Evolutionary conservation across 2,797 vertebrate species (phyloP).

Genomic region (Pipistrellus kuhlii): DNA sequence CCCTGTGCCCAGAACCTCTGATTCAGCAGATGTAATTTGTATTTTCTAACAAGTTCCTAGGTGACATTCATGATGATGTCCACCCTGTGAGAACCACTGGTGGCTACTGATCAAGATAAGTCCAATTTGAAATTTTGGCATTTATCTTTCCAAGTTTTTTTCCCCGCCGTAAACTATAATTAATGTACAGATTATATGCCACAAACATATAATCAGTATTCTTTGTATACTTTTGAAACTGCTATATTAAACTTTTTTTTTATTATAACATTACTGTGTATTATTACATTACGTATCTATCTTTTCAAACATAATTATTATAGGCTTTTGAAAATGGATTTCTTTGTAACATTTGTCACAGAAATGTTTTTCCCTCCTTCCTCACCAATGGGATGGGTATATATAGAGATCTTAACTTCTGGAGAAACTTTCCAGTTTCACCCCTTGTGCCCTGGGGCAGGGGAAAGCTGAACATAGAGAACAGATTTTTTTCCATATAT

Average conservation of each 20-base stretch:
- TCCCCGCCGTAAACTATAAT: neutral
- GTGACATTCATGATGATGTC: neutral
- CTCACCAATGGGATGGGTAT: neutral
- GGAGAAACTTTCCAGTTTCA: neutral
- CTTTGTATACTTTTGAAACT: neutral
- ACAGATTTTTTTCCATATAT: neutral
- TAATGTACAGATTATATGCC: neutral
- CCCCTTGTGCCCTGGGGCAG: accelerated
- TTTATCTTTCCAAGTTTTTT: neutral
- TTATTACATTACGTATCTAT: neutral
- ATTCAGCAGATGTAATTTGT: neutral
- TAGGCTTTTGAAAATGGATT: neutral
- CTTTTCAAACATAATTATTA: neutral
- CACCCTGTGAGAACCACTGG: neutral
- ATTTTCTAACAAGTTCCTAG: neutral
- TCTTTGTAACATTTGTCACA: neutral
- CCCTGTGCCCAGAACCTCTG: neutral
- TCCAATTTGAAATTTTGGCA: neutral
- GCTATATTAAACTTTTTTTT: neutral
- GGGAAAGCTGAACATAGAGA: neutral
- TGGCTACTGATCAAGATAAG: neutral
- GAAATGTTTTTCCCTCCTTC: neutral
- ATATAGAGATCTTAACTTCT: neutral
- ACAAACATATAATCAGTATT: neutral
- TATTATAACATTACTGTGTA: neutral